A percentile compares a stretch with the other conserved stretches of the same genome.
Conservation (phyloP, 2,888 invertebrate species). For the Troides oblongomaculatus region DNA sequence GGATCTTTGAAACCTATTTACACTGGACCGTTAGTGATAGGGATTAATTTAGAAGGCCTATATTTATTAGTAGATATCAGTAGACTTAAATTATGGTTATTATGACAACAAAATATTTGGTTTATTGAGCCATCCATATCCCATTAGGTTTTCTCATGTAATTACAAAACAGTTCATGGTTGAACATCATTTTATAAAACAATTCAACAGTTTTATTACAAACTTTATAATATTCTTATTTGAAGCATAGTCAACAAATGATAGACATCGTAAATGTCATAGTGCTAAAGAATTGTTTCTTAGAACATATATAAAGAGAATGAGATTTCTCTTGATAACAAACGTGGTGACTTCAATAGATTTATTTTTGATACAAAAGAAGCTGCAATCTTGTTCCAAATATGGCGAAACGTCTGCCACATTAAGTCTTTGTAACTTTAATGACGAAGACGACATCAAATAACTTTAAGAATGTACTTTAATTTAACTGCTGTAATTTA, state of each 20-base stretch:
- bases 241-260: not conserved
- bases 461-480: not conserved
- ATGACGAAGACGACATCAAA: not conserved
- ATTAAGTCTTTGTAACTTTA: conserved; percentile 12
- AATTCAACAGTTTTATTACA: no score
- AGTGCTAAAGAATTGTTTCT: not conserved
- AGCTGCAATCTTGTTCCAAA: conserved; percentile 10
- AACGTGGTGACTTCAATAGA: conserved; percentile 14
- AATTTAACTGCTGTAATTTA: not conserved
- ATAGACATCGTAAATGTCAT: not conserved
- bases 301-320: not conserved
- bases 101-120: no score
- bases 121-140: no score
- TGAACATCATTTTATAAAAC: no score
- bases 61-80: no score
- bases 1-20: no score
- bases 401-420: conserved; percentile 12
- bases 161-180: no score
- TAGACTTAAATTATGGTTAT: no score
- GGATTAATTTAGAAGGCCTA: no score
- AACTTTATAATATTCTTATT: not conserved
- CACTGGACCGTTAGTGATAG: no score
- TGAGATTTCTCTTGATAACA: not conserved
- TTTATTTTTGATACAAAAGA: conserved; percentile 7
- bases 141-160: no score